These are phyloP conservation scores for Acropora yongei DNA, from an alignment of 64 coral and sea anemone genomes.

Conservation along the genomic window DNA sequence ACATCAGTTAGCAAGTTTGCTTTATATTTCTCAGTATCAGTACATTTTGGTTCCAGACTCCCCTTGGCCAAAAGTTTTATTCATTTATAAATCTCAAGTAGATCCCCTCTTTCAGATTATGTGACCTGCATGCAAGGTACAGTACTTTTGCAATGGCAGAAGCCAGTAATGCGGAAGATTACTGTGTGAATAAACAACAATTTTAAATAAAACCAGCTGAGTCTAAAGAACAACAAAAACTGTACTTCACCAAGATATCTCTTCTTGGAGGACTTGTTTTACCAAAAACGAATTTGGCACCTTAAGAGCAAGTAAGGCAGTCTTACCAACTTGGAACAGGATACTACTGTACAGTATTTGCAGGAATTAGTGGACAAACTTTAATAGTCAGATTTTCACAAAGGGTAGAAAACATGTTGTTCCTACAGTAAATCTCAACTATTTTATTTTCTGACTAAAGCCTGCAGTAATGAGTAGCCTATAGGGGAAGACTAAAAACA, in stretches of 20 bases:
- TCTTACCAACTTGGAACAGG: background rate
- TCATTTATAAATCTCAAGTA: too few relatives aligned
- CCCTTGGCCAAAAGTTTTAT: too few relatives aligned
- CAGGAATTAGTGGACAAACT: background rate
- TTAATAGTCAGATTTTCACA: background rate
- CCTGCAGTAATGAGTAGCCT: background rate
- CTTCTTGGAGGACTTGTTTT: constrained; percentile 3
- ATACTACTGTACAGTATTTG: background rate
- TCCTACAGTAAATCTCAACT: background rate
- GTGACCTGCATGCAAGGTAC: too few relatives aligned
- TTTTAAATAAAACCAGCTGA: background rate
- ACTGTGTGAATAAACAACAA: background rate
- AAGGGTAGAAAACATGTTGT: background rate
- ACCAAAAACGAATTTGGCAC: background rate
- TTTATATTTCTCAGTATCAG: too few relatives aligned
- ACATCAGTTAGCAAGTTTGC: too few relatives aligned
- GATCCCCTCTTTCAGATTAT: too few relatives aligned
- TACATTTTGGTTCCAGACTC: too few relatives aligned
- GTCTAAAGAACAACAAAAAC: background rate
- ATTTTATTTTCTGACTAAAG: constrained; percentile 2
- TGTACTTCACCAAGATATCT: background rate
- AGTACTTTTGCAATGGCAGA: too few relatives aligned
- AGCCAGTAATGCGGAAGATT: background rate
- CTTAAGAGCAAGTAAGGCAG: background rate
- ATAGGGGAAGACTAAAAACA: background rate